Evolutionary conservation across 1,140 invertebrate genomes (phyloP).

Genomic region (Melipona quadrifasciata): DNA sequence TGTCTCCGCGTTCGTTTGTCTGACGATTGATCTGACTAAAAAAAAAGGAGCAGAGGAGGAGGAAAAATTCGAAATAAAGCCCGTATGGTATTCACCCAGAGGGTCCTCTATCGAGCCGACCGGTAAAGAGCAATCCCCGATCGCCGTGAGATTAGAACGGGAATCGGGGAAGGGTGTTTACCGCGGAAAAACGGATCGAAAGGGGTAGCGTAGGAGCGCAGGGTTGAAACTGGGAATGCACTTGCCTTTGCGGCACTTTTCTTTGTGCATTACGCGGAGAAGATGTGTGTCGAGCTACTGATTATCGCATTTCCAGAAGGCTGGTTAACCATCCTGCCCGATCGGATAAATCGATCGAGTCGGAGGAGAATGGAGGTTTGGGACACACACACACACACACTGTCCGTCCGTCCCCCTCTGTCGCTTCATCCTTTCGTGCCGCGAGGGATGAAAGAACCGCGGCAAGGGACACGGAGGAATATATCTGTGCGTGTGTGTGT

Average conservation of each 20-base stretch:
- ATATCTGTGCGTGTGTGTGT: no score
- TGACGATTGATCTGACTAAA: no score
- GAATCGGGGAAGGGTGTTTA: conserved; percentile 3
- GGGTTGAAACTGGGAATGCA: conserved; percentile 31
- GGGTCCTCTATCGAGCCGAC: neutral
- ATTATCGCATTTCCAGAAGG: conserved; percentile 46
- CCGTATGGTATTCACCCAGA: neutral
- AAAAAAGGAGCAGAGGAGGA: neutral
- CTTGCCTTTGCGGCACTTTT: neutral
- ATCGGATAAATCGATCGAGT: conserved; percentile 27
- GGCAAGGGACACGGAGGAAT: neutral
- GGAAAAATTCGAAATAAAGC: neutral
- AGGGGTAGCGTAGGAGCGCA: neutral
- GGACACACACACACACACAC: neutral
- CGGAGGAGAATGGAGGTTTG: conserved; percentile 21
- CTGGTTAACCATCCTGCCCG: conserved; percentile 22
- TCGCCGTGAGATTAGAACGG: neutral
- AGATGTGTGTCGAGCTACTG: conserved; percentile 35
- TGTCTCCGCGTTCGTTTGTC: no score
- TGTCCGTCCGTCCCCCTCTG: conserved; percentile 6
- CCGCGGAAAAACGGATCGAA: neutral
- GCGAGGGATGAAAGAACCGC: conserved; percentile 25
- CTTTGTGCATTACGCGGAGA: conserved; percentile 28
- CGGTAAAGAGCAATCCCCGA: neutral
- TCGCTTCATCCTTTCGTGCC: neutral